Conservation (phyloP, 2,888 invertebrate species). For the Periphyllus acericola region DNA sequence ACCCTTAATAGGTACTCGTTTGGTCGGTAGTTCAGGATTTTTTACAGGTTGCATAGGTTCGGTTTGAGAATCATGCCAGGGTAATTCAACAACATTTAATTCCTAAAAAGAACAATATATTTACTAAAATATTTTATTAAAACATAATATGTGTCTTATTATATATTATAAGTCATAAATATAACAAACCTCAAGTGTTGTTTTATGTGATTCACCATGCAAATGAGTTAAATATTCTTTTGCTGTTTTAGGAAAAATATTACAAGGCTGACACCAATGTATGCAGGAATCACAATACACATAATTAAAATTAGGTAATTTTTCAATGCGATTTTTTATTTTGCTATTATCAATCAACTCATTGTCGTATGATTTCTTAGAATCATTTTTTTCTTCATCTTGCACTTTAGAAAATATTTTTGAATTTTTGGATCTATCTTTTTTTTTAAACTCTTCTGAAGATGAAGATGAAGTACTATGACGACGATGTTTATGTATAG, state of each 20-base stretch:
- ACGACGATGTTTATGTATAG: constrained; percentile 11
- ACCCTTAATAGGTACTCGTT: constrained; percentile 86
- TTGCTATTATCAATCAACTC: constrained; percentile 44
- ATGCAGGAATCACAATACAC: constrained; percentile 89
- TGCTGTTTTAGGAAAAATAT: constrained; percentile 86
- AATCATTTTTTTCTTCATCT: constrained; percentile 40
- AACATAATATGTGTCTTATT: constrained; percentile 65
- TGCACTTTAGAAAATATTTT: constrained; percentile 40
- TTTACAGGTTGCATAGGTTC: constrained; percentile 66
- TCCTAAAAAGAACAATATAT: constrained; percentile 67
- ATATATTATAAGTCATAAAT: neutral
- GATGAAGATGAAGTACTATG: constrained; percentile 52
- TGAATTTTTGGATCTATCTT: constrained; percentile 1
- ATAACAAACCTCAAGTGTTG: constrained; percentile 67
- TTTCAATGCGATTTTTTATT: constrained; percentile 29
- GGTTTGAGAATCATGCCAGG: constrained; percentile 77
- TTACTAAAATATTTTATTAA: neutral
- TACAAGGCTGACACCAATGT: constrained; percentile 90
- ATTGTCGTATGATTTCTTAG: constrained; percentile 42
- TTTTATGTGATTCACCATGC: constrained; percentile 81
- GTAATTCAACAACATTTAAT: constrained; percentile 76
- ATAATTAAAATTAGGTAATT: constrained; percentile 71
- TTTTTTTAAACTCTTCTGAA: constrained; percentile 45
- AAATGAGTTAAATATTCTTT: constrained; percentile 87
- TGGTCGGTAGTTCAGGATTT: constrained; percentile 77